These are phyloP conservation scores for Colletes collaris DNA, from an alignment of 2,888 invertebrate species.

Conservation along the genomic window DNA sequence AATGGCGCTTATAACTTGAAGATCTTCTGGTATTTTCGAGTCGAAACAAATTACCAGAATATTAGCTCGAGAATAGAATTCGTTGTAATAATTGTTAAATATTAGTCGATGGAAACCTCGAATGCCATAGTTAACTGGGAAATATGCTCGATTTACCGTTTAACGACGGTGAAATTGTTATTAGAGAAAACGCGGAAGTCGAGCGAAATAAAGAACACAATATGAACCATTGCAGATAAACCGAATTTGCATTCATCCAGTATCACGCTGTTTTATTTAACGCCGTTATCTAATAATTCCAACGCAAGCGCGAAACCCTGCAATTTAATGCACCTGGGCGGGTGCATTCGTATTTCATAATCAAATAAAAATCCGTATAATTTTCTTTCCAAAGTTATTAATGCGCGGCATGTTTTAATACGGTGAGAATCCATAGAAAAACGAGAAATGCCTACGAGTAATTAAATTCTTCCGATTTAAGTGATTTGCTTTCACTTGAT, in stretches of 20 bases:
- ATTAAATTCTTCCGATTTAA: too few species aligned
- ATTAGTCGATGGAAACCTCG: conserved; percentile 4
- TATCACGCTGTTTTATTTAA: conserved; percentile 37
- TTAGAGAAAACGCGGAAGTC: conserved; percentile 18
- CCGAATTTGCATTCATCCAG: conserved; percentile 52
- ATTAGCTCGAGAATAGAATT: conserved; percentile 7
- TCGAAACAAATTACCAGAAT: not conserved
- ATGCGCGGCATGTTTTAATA: not conserved
- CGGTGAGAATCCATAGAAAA: not conserved
- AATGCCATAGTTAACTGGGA: not conserved
- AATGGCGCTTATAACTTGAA: too few species aligned
- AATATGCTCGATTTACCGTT: conserved; percentile 37
- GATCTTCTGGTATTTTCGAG: too few species aligned
- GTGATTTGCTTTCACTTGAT: too few species aligned
- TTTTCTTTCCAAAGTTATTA: conserved; percentile 14
- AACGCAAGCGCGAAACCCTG: conserved; percentile 8
- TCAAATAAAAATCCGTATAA: conserved; percentile 36
- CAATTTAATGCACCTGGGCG: conserved; percentile 26
- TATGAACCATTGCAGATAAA: conserved; percentile 43
- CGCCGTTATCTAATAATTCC: conserved; percentile 52
- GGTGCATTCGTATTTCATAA: conserved; percentile 17
- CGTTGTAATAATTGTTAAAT: conserved; percentile 3
- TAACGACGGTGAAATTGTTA: conserved; percentile 40
- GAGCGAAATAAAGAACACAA: conserved; percentile 36
- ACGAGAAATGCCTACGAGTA: not conserved